Evolutionary conservation across 2,113 vertebrate species (phyloP), one percentile per base, ranked within the genome.

Genomic region (Trachemys scripta): DNA sequence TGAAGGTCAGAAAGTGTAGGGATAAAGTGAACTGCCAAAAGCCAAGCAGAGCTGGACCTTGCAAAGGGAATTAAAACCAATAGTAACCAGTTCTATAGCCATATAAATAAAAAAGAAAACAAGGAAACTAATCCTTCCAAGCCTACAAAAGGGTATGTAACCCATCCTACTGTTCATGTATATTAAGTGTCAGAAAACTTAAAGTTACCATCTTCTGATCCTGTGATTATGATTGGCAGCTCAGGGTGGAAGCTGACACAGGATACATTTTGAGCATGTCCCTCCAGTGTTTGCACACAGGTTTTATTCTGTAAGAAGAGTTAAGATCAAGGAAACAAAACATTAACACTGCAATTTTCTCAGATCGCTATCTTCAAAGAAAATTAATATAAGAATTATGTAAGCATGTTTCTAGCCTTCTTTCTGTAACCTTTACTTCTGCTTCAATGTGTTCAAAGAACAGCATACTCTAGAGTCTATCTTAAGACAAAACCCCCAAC

Each of bases 221-320:
- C 99, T 4, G 99, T 99, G 97, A 99, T 99, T 95, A 99, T 99
- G 96, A 99, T 99, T 9, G 99, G 99, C 94, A 99, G 96, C 96
- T 99, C 99, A 2, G 99, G 99, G 86, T 99, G 99, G 95, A 99
- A 99, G 98, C 99, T 99, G 89, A 99, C 99, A 91, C 99, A 99
- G 0, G 99, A 99, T 89, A 99, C 99, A 2, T 99, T 99, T 90
- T 99, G 99, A 87, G 99, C 99, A 2, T 99, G 99, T 29, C 99
- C 99, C 95, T 99, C 99, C 89, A 99, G 98, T 1, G 99, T 99
- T 90, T 99, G 99, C 5, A 99, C 99, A 93, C 99, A 99, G 0
- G 99, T 99, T 97, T 99, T 99, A 95, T 99, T 99, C 99, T 99
- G 83, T 3, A 85, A 93, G 50, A 65, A 29, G 10, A 85, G 51